Percentiles rank a stretch among this genome's conserved stretches.
phyloP scores from a whole-genome alignment of 2,797 vertebrate genomes.

The Enteromius viviparus region DNA sequence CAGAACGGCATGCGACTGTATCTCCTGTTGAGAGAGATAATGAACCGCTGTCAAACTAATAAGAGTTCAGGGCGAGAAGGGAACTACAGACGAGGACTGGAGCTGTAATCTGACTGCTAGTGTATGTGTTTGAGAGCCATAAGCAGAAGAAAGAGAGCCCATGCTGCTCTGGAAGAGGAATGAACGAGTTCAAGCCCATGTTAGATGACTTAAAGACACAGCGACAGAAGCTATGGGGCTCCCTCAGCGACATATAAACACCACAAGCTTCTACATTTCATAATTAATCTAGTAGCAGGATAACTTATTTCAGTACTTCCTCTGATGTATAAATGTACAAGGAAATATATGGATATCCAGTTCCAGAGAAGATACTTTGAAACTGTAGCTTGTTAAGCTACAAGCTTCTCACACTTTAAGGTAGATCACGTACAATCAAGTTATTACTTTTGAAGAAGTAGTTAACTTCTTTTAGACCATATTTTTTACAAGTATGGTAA shows the following conservation, averaged over 20 bases:
- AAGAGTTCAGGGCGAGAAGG: slow-evolving; percentile 48
- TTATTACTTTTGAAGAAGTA: background rate
- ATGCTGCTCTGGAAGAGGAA: slow-evolving; percentile 22
- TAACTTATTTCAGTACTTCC: background rate
- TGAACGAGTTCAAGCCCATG: slow-evolving; percentile 25
- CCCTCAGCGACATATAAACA: background rate
- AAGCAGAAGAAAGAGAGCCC: slow-evolving; percentile 5
- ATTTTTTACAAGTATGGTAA: background rate
- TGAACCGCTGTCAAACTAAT: slow-evolving; percentile 69
- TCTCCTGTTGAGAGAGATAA: slow-evolving; percentile 70
- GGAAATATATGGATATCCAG: slow-evolving; percentile 2
- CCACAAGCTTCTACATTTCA: background rate
- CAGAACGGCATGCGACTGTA: slow-evolving; percentile 55
- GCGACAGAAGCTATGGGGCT: background rate
- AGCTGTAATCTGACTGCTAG: slow-evolving; percentile 43
- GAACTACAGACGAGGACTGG: slow-evolving; percentile 4
- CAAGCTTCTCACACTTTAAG: background rate
- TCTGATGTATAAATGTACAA: background rate
- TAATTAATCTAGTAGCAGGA: background rate
- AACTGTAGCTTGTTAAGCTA: background rate
- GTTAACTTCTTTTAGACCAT: background rate
- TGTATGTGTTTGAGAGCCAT: slow-evolving; percentile 36
- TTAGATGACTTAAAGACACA: slow-evolving; percentile 25
- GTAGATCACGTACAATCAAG: background rate
- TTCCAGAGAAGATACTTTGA: background rate